Base-by-base conservation (phyloP, 2,888 invertebrate species). In the Mongoloraphidia duomilia region DNA sequence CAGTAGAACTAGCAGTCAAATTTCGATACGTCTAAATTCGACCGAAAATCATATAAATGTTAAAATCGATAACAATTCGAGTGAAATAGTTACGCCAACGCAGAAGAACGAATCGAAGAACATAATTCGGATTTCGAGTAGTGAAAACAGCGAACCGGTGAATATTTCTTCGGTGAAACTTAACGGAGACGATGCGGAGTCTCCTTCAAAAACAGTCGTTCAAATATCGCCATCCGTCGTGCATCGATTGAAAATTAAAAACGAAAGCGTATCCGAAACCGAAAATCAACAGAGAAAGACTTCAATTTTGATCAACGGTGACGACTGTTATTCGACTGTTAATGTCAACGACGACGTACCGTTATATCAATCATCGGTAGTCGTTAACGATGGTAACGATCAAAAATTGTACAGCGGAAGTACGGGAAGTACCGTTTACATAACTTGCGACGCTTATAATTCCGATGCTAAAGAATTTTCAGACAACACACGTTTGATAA, bases 311-410 rank as follows among this genome's bases (percentile, higher is more conserved):
- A 84, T 84, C 60, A 83, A 72, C 62, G 82, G 77, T 47, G 81
- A 77, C 63, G 83, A 79, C 68, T 86, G 75, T 67, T 86, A 83
- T 60, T 82, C 82, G 43, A 83, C 83, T 13, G 80, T 82, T 66
- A 83, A 83, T 63, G 79, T 82, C 2, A 79, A 73, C 57, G 78
- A 74, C 59, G 79, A 82, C 59, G 75, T 76, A 49, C 82, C 82
- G 11, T 72, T 81, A 55, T 82, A 83, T 64, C 77, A 83, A 56
- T 83, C 83, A 34, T 83, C 83, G 1, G 83, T 83, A 26, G 80
- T 82, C 17, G 81, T 83, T 2, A 79, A 79, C 59, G 78, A 80
- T 62, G 52, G 54, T 34, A 52, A 50, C n/a, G 55, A 55, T 26
- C 44, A 10, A 41, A 51, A 52, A 37, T 34, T 42, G 44, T 46